Percentiles rank a stretch among this genome's conserved stretches.
Evolutionary conservation across 2,797 vertebrate species (phyloP).

Genomic region (Jordanella pulchra): DNA sequence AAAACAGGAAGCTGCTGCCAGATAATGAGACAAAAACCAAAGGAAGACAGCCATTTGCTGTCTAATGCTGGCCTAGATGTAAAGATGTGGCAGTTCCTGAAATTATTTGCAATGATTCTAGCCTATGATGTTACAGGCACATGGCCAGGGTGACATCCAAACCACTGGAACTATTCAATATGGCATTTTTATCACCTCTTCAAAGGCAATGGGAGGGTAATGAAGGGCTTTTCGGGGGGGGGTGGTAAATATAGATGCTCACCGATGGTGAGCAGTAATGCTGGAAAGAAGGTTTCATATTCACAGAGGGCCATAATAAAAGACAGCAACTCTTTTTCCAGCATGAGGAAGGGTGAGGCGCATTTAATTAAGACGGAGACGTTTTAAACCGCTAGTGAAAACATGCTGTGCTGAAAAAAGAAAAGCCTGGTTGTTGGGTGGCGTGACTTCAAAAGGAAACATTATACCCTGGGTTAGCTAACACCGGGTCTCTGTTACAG

Average conservation of each 20-base stretch:
- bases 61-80: not conserved
- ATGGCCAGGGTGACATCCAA: slow-evolving; percentile 49
- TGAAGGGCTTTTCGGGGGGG: slow-evolving; percentile 40
- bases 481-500: slow-evolving; percentile 33
- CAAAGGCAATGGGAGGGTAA: slow-evolving; percentile 57
- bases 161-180: slow-evolving; percentile 61
- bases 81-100: slow-evolving; percentile 17
- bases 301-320: slow-evolving; percentile 63
- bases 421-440: not conserved
- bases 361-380: slow-evolving; percentile 67
- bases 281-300: slow-evolving; percentile 63
- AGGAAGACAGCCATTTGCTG: slow-evolving; percentile 15
- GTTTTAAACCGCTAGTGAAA: slow-evolving; percentile 59
- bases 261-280: slow-evolving; percentile 40
- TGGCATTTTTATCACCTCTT: slow-evolving; percentile 67
- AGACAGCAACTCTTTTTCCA: slow-evolving; percentile 52
- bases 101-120: slow-evolving; percentile 6
- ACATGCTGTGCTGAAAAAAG: slow-evolving; percentile 45
- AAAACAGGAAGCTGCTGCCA: slow-evolving; percentile 42
- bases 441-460: slow-evolving; percentile 18
- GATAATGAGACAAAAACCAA: slow-evolving; percentile 20
- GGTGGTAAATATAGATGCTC: slow-evolving; percentile 68
- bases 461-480: slow-evolving; percentile 29
- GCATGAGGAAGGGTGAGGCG: slow-evolving; percentile 62
- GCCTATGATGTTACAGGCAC: slow-evolving; percentile 38